Base-by-base conservation (phyloP, 2,888 invertebrate genomes). In the Timema podura region DNA sequence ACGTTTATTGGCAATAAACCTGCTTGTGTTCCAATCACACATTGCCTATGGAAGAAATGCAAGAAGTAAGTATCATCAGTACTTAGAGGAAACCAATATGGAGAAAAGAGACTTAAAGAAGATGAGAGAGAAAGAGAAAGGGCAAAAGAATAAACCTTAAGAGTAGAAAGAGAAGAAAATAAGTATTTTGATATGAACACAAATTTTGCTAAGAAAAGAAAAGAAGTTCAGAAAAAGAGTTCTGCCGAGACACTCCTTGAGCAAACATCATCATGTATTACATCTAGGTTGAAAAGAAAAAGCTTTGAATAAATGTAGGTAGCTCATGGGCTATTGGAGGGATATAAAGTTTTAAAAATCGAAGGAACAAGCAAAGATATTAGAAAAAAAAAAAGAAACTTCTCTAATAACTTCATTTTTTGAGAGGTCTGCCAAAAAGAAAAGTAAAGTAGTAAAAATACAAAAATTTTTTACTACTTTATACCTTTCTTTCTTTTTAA, bases 21-120 rank as follows among this genome's bases (percentile, higher is more conserved):
- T 44, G 61, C 61, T 61, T 61, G 30, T 61, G 30, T 61, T 61
- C 61, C 61, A 61, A 61, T 61, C 61, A 61, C 61, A 61, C 16
- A 6, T 16, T 44, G 61, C 30, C 1, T 61, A 6, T 30, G 61
- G 61, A 5, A 61, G 61, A 61, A 10, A 11, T 61, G 30, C 59
- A 59, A 59, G 59, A 59, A 16, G 59, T n/a, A n/a, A n/a, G n/a
- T 59, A 59, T 44, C 9, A 59, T 59, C 16, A 2, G 30, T 57
- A 5, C 57, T 57, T 57, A 57, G 5, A 57, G 57, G 5, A 57
- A 57, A 57, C 15, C 57, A 57, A 57, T 8, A 15, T 59, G 44
- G 59, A 59, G 16, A 5, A 61, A 61, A 61, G 61, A 61, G 11
- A 61, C 6, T 61, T 61, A 45, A 61, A 61, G 57, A 57, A 10